Evolutionary conservation across 2,888 invertebrate genomes (phyloP), one percentile per base, ranked within the genome.

Genomic region (Diaprepes abbreviatus): DNA sequence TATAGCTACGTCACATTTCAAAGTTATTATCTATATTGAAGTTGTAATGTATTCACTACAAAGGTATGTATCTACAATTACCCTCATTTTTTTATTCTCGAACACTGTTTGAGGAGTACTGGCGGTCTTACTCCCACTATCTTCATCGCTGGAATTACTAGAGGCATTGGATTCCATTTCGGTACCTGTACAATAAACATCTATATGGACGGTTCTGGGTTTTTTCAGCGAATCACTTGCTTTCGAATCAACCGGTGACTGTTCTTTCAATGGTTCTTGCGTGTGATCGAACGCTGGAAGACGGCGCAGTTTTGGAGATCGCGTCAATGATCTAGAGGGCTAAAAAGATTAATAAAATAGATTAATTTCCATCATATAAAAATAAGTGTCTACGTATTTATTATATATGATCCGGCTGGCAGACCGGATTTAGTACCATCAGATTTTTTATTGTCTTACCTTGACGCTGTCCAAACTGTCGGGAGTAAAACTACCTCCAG

Each of bases 181-280:
- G 0, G 91, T 90, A 1, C 90, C 91, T 0, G 91, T 91, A 78
- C 92, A 92, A 78, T 92, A 92, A 2, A 92, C 92, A 81, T 92
- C 92, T 58, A 92, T 92, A 79, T 92, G 92, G 24, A 92, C 91
- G 0, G 91, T 91, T 64, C 91, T 86, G 9, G 89, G 88, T 76
- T 86, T 87, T 73, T 85, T 85, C 55, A 76, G 76, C 0, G 81
- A 74, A 72, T 83, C 83, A 64, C 77, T 79, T 1, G 78, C 74
- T 73, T 79, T 80, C 3, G 80, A 78, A 43, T 81, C 79, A 9
- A 73, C 75, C 4, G 76, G 74, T n/a, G 74, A 70, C 12, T 64
- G 58, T 64, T 72, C 70, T 43, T 73, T 67, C 7, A 36, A 1
- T 16, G 67, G 38, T n/a, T 60, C 68, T 55, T 21, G 58, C 24